Evolutionary conservation across 92 coral and sea anemone genomes (phyloP).

Genomic region (Plumapathes pennacea): DNA sequence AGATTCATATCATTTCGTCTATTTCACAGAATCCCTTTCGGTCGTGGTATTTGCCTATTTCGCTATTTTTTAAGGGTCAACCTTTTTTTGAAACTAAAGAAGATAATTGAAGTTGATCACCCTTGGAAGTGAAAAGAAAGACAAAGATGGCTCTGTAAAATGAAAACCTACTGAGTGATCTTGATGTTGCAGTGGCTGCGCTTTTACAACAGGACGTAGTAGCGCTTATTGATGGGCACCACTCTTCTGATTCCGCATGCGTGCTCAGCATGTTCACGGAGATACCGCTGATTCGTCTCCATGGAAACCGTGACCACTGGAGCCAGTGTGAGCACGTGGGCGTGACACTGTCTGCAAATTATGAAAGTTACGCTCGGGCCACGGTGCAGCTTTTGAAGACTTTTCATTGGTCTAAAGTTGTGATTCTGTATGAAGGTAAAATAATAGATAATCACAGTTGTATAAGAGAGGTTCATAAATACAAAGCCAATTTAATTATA

Average conservation of each 20-base stretch:
- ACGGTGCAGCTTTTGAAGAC: conserved; percentile 31
- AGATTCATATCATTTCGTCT: too few species aligned
- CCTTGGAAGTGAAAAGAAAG: too few species aligned
- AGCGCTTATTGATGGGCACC: conserved; percentile 14
- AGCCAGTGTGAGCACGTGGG: conserved; percentile 31
- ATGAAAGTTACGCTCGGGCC: conserved; percentile 38
- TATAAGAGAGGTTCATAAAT: too few species aligned
- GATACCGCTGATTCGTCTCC: conserved; percentile 41
- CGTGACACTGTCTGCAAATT: conserved; percentile 52
- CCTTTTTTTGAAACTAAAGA: too few species aligned
- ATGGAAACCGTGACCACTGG: not conserved
- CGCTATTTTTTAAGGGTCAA: too few species aligned
- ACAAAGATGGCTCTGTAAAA: too few species aligned
- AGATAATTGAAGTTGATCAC: too few species aligned
- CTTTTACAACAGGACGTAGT: conserved; percentile 12
- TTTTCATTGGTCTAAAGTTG: conserved; percentile 41
- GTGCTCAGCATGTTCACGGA: conserved; percentile 25
- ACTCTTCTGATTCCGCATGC: conserved; percentile 23
- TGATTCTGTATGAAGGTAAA: conserved; percentile 53
- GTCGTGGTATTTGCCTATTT: too few species aligned
- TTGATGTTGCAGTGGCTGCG: conserved; percentile 5
- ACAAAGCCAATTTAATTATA: too few species aligned
- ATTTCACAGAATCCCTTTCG: too few species aligned
- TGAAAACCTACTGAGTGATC: too few species aligned
- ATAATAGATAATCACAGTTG: too few species aligned